Conservation (phyloP, 1,140 invertebrate genomes). For the Bombus superbus region DNA sequence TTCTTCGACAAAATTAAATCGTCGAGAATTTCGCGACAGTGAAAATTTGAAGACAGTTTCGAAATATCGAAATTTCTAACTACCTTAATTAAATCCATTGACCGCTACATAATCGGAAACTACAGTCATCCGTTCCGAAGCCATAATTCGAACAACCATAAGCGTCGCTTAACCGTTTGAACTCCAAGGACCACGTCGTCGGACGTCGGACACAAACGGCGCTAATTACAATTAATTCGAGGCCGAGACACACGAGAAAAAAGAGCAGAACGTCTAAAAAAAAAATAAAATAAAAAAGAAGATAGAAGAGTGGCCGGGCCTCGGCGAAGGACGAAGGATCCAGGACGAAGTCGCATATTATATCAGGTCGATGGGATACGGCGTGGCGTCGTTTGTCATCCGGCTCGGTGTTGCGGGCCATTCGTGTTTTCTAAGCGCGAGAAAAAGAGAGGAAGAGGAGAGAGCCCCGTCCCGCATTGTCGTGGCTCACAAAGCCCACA, state of each 20-base stretch:
- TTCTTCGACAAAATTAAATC: too few relatives aligned
- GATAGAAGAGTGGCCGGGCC: neutral
- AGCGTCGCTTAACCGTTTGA: neutral
- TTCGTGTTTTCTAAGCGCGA: constrained; percentile 68
- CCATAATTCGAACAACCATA: neutral
- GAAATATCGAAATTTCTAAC: neutral
- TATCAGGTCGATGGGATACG: constrained; percentile 66
- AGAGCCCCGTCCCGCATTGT: constrained; percentile 72
- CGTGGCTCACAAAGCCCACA: constrained; percentile 76
- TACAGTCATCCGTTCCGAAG: too few relatives aligned
- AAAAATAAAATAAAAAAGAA: too few relatives aligned
- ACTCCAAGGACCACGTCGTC: too few relatives aligned
- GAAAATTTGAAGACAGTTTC: too few relatives aligned
- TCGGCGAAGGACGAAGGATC: constrained; percentile 47
- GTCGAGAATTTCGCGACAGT: too few relatives aligned
- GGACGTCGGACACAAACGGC: constrained; percentile 25
- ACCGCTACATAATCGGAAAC: neutral
- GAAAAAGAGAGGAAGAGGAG: constrained; percentile 59
- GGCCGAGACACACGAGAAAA: neutral
- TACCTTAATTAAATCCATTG: neutral
- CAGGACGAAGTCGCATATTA: constrained; percentile 66
- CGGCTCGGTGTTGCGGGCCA: constrained; percentile 64
- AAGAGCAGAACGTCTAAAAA: neutral
- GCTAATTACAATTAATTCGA: constrained; percentile 52
- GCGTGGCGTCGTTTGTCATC: constrained; percentile 73